These are phyloP conservation scores for Telenomus remus DNA, from an alignment of 1,140 invertebrate genomes.

Conservation along the genomic window DNA sequence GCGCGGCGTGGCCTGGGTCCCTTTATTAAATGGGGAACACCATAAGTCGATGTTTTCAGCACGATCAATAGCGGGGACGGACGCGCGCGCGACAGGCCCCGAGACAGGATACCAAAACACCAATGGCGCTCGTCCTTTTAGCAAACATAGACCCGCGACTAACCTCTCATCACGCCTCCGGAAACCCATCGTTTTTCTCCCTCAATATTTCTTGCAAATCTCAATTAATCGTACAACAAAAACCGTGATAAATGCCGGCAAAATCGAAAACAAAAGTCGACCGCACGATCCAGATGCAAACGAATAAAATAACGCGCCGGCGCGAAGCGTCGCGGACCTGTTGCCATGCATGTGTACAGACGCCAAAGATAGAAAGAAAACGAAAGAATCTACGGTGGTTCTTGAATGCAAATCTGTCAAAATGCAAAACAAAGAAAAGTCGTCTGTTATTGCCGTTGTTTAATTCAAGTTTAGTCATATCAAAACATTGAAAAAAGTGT, in stretches of 20 bases:
- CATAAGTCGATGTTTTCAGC: conserved; percentile 47
- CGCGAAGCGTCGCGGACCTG: conserved; percentile 67
- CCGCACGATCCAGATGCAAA: background rate
- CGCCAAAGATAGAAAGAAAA: conserved; percentile 1
- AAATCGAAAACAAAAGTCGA: background rate
- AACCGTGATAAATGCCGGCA: background rate
- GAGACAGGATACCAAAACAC: conserved; percentile 41
- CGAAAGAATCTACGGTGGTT: background rate
- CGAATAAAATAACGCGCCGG: conserved; percentile 58
- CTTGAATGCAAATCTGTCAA: background rate
- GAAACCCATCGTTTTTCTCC: background rate
- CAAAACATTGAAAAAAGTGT: no score
- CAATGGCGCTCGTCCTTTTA: conserved; percentile 25
- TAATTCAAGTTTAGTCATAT: no score
- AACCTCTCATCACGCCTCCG: no score
- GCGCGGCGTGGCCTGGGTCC: conserved; percentile 16
- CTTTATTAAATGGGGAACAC: conserved; percentile 46
- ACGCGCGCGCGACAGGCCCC: conserved; percentile 41
- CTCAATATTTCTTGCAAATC: background rate
- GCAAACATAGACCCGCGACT: background rate
- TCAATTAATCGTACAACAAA: background rate
- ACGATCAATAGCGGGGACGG: conserved; percentile 37
- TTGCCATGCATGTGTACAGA: conserved; percentile 61
- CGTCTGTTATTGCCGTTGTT: no score
- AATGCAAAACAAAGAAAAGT: background rate